Base-by-base conservation (phyloP, 1,140 invertebrate genomes). In the Xylocopa sonorina region DNA sequence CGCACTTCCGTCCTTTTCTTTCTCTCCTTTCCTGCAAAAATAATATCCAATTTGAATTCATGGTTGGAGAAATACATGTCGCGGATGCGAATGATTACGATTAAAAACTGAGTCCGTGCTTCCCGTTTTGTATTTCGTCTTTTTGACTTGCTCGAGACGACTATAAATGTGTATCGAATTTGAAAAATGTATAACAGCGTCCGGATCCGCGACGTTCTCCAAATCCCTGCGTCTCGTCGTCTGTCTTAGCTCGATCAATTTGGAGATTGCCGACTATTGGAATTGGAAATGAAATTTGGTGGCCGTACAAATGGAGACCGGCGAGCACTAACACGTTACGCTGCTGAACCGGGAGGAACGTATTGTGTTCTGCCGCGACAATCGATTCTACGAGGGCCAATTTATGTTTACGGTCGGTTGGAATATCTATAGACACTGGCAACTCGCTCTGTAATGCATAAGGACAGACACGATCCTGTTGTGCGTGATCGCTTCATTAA, bases 211-310 rank as follows among this genome's bases (percentile, higher is more conserved):
- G 4, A 10, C 4, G 9, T 5, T 24, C 63, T 58, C n/a, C 55
- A 72, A 32, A 50, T 73, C 46, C 77, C 53, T 55, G 63, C 66
- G 80, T 58, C 34, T 41, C 77, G 48, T 66, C 48, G 48, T 68
- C 46, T 32, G 53, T 67, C 69, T 69, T 82, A 79, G 41, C 46
- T 60, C 78, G 62, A 74, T 75, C 78, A 68, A 81, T 82, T 83
- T 63, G 57, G 38, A 83, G 80, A 83, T 81, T 84, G 76, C 32
- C 74, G 72, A 53, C 77, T 58, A 83, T 87, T 80, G 85, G 86
- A 89, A 89, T 89, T 88, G 88, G 84, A 89, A 89, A 89, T 88
- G 86, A 89, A 89, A 89, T 89, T 88, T 87, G 78, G 81, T 87
- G 81, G 79, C 88, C 77, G 81, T 78, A 81, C 74, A 69, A 84